These are phyloP conservation scores for Hypocryptadius cinnamomeus DNA, from an alignment of 2,113 vertebrate species.

Conservation along the genomic window DNA sequence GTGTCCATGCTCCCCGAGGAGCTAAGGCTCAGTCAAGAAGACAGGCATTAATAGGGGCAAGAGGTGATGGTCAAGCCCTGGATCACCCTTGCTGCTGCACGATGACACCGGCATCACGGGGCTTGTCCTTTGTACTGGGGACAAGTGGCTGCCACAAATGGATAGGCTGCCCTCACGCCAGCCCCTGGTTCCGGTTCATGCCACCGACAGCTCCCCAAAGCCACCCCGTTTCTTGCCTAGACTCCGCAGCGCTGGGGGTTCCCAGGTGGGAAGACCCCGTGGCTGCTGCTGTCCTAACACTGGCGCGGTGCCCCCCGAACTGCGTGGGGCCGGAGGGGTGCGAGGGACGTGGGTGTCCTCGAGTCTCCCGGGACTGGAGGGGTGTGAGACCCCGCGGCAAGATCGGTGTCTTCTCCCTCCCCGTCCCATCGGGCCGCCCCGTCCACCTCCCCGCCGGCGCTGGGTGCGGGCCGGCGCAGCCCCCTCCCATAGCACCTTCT, in stretches of 20 bases:
- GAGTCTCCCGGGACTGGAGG: neutral
- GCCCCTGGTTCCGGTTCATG: neutral
- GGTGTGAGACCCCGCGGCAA: neutral
- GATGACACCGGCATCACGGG: neutral
- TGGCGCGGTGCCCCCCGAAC: neutral
- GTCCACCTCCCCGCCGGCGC: neutral
- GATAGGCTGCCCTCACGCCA: neutral
- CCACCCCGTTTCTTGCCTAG: neutral
- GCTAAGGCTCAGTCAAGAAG: neutral
- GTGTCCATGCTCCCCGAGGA: neutral
- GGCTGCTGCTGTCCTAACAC: neutral
- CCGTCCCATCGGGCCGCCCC: neutral
- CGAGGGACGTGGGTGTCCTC: neutral
- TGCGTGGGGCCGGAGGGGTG: neutral
- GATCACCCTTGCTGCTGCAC: neutral
- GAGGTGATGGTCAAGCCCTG: neutral
- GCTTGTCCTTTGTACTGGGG: neutral
- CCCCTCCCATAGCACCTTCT: neutral
- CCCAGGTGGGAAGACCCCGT: too few species aligned
- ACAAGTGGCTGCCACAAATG: neutral
- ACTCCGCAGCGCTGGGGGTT: rapidly evolving
- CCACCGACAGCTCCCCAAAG: neutral
- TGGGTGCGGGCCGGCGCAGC: neutral
- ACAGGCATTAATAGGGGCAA: neutral
- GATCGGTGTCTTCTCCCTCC: neutral